Evolutionary conservation across 1,140 invertebrate genomes (phyloP).

Genomic region (Aricia agestis): DNA sequence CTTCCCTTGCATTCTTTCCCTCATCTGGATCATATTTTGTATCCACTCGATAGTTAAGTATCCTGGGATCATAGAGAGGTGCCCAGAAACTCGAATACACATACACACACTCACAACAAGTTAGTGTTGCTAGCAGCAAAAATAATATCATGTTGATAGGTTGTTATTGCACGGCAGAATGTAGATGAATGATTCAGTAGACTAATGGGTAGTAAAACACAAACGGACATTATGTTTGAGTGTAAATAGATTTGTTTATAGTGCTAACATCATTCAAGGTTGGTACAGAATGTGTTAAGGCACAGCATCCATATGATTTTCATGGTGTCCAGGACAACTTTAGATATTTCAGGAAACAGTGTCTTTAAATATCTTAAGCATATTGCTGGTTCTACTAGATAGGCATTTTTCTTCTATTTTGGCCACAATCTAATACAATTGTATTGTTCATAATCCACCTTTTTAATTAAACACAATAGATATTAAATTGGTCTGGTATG

Average conservation of each 20-base stretch:
- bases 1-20: conserved; percentile 40
- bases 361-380: too few species aligned
- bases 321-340: too few species aligned
- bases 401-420: too few species aligned
- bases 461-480: too few species aligned
- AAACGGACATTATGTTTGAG: conserved; percentile 20
- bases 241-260: conserved; percentile 37
- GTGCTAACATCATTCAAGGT: conserved; percentile 37
- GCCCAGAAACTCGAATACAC: conserved; percentile 66
- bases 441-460: too few species aligned
- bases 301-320: not conserved
- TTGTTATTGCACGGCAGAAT: conserved; percentile 21
- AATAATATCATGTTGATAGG: conserved; percentile 34
- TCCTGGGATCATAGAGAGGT: conserved; percentile 55
- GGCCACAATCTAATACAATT: too few species aligned
- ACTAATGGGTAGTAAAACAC: conserved; percentile 28
- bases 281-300: conserved; percentile 28
- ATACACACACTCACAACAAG: conserved; percentile 40
- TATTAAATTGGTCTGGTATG: too few species aligned
- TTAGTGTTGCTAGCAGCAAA: conserved; percentile 38
- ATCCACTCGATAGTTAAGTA: conserved; percentile 59
- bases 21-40: conserved; percentile 47
- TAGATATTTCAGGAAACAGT: too few species aligned
- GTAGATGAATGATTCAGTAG: conserved; percentile 29
- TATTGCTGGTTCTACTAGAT: too few species aligned